phyloP scores from a whole-genome alignment of 2,113 vertebrate species.

The Apaloderma vittatum region DNA sequence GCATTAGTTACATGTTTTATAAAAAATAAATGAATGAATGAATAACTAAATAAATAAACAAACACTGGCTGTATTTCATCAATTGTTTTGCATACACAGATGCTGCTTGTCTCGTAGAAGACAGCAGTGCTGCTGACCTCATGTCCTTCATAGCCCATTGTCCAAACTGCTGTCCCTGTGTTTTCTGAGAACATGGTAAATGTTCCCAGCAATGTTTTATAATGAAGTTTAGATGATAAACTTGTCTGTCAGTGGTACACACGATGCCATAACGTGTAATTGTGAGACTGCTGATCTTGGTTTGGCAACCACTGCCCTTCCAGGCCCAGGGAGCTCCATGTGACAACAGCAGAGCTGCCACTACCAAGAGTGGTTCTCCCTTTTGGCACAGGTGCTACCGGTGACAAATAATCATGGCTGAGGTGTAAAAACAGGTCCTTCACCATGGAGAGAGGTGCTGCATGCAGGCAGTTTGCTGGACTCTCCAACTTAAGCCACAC shows the following conservation, averaged over 20 bases:
- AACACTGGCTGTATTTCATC: neutral
- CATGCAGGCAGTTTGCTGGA: neutral
- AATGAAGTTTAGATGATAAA: neutral
- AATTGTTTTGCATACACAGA: neutral
- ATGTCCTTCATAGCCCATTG: neutral
- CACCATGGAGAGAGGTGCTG: fast-evolving
- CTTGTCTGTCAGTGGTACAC: neutral
- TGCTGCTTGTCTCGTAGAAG: neutral
- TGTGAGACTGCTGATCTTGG: neutral
- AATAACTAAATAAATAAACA: neutral
- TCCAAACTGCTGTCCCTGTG: neutral
- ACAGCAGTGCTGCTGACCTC: neutral
- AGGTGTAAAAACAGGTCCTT: neutral
- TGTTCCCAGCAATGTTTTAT: neutral
- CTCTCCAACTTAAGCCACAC: neutral
- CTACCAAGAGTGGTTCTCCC: neutral
- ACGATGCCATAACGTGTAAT: fast-evolving
- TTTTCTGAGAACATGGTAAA: neutral
- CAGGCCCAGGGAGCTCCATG: neutral
- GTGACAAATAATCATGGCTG: neutral
- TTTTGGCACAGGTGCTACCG: neutral
- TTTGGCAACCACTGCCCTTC: neutral
- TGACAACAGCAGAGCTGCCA: neutral
- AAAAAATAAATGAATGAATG: neutral
- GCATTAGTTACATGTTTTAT: neutral